These are phyloP conservation scores for Gadus chalcogrammus DNA, from an alignment of 2,113 vertebrate species.

Conservation along the genomic window DNA sequence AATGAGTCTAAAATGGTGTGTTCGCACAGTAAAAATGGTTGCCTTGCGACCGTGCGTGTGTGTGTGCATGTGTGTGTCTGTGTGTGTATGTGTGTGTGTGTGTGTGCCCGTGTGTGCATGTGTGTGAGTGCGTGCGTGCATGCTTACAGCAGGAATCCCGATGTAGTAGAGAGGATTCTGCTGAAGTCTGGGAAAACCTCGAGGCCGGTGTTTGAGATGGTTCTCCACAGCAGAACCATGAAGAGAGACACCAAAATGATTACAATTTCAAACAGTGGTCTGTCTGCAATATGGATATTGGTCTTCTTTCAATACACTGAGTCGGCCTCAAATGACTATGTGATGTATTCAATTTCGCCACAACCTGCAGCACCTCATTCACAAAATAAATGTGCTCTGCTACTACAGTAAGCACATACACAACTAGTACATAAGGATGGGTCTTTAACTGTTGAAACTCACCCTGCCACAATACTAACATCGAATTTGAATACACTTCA, in stretches of 20 bases:
- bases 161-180: constrained; percentile 54
- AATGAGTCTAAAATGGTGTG: too few relatives aligned
- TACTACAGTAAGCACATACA: too few relatives aligned
- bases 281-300: too few relatives aligned
- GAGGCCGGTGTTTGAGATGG: constrained; percentile 69
- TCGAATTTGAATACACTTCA: too few relatives aligned
- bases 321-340: too few relatives aligned
- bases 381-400: too few relatives aligned
- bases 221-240: constrained; percentile 42
- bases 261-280: not conserved
- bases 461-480: too few relatives aligned
- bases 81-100: constrained; percentile 1
- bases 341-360: too few relatives aligned
- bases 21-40: not conserved
- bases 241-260: constrained; percentile 4
- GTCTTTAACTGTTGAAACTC: too few relatives aligned
- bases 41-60: not conserved
- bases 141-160: constrained; percentile 59
- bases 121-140: not conserved
- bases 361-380: too few relatives aligned
- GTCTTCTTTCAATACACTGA: too few relatives aligned
- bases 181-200: constrained; percentile 61
- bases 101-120: not conserved
- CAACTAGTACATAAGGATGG: too few relatives aligned
- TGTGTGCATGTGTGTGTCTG: not conserved